Percentiles rank a stretch among this genome's conserved stretches.
Evolutionary conservation across 1,140 invertebrate genomes (phyloP).

Genomic region (Orius insidiosus): DNA sequence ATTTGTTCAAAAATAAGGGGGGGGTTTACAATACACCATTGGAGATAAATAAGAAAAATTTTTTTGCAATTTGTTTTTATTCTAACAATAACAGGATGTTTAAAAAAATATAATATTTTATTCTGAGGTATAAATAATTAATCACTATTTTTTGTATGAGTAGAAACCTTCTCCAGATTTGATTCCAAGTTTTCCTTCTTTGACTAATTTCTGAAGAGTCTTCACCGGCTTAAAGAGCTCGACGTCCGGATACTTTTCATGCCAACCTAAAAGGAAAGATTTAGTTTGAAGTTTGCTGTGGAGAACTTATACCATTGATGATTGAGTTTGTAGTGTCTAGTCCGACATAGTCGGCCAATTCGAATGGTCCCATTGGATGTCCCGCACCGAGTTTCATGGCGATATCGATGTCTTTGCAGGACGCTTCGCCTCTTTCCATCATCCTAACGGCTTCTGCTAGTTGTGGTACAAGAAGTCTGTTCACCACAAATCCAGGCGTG

Average conservation of each 20-base stretch:
- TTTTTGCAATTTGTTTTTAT: too few relatives aligned
- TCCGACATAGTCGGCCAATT: slow-evolving; percentile 63
- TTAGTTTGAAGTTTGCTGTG: too few relatives aligned
- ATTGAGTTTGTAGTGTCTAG: slow-evolving; percentile 48
- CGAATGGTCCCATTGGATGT: slow-evolving; percentile 73
- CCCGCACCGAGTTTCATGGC: slow-evolving; percentile 75
- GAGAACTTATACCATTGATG: slow-evolving; percentile 23
- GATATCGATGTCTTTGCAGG: slow-evolving; percentile 56
- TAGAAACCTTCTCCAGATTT: slow-evolving; percentile 82
- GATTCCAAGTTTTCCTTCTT: slow-evolving; percentile 61
- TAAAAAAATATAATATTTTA: too few relatives aligned
- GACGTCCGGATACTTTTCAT: slow-evolving; percentile 57
- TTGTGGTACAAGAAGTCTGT: slow-evolving; percentile 62
- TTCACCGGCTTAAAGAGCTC: slow-evolving; percentile 49
- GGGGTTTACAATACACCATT: too few relatives aligned
- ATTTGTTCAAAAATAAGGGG: too few relatives aligned
- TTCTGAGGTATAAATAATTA: too few relatives aligned
- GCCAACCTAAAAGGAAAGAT: slow-evolving; percentile 50
- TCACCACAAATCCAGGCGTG: slow-evolving; percentile 75
- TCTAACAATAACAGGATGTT: too few relatives aligned
- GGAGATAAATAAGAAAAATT: too few relatives aligned
- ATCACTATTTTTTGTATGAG: slow-evolving; percentile 33
- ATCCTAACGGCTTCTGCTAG: slow-evolving; percentile 55
- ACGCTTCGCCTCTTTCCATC: slow-evolving; percentile 60
- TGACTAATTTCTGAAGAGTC: slow-evolving; percentile 51